Base-by-base conservation (phyloP, 2,888 invertebrate species). In the Brenthis hecate region DNA sequence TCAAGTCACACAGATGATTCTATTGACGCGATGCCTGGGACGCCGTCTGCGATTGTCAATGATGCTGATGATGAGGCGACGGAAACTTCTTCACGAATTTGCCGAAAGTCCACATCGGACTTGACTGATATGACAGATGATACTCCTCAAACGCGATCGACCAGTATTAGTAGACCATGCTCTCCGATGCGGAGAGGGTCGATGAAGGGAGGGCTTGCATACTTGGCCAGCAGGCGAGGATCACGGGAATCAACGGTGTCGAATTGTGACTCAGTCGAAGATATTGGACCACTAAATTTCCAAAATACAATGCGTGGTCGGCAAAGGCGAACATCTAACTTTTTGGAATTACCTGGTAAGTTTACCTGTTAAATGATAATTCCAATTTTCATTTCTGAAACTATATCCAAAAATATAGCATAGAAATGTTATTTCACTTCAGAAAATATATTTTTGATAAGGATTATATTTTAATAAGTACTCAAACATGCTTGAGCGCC, bases 221-320 rank as follows among this genome's bases (percentile, higher is more conserved):
- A 96, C 82, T 88, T 97, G 77, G 97, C 97, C n/a, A 97, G 96
- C 68, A 94, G 97, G 63, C 93, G 97, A n/a, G 96, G 96, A n/a
- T 96, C 96, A 0, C 91, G 97, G n/a, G 95, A 95, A 78, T 96
- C 96, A 1, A 96, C 96, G 73, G 92, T 95, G 75, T 96, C 96
- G 0, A 96, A 96, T 78, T 92, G 91, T 66, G 92, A 92, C 73
- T 92, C 92, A 0, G 92, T 91, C 0, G 97, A 97, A 83, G 97
- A 96, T 77, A 95, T 97, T 63, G 97, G 96, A 0, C 97, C 97
- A 8, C 87, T 96, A 72, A 96, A 96, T 85, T 97, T 97, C 85
- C 96, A 96, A 80, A 95, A 96, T 73, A 96, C 96, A 32, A 95
- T 95, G 76, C 94, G 97, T 2, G 96, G 96, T 1, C 93, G 96